Base-by-base conservation (phyloP, 1,140 invertebrate genomes). In the Drosophila pectinifera region DNA sequence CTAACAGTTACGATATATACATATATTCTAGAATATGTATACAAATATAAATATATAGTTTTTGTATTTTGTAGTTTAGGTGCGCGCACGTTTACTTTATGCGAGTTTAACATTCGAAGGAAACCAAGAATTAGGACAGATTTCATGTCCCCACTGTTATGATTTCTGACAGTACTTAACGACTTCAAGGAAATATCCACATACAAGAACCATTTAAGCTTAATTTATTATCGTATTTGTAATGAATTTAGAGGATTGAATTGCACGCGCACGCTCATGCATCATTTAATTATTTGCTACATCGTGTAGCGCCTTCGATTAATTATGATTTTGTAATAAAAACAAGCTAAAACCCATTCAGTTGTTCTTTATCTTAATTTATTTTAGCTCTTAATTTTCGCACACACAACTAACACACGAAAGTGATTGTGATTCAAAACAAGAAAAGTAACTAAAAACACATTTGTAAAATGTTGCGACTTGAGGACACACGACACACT, bases 371-470 rank as follows among this genome's bases (percentile, higher is more conserved):
- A 73, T 49, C 59, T 61, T 3, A 0, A 7, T 8, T 62, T 65
- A 2, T 13, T 53, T 63, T 45, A 11, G 18, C 20, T 42, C 13
- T n/a, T 26, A n/a, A 28, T 62, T 38, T 57, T 39, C 74, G 59
- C 78, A 77, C 82, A 77, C 42, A 73, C 49, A 89, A 89, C 83
- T 88, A 89, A 88, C 46, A 80, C 46, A 77, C 43, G 75, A 79
- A 88, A 83, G 84, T 88, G 72, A 88, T 83, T 88, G 83, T 88
- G 83, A 88, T 89, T 88, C n/a, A 78, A 79, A 88, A 65, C 56
- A 46, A 78, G 55, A 49, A 84, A 73, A 77, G 43, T 63, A 85
- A 78, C 80, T 83, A 83, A 43, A 59, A 59, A 39, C 57, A 88
- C 67, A 83, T 80, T 83, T 88, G 62, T 83, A 83, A 88, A 88